phyloP scores from a whole-genome alignment of 30 jellyfish, hydroid and myxozoan genomes.

The Cassiopea andromeda region DNA sequence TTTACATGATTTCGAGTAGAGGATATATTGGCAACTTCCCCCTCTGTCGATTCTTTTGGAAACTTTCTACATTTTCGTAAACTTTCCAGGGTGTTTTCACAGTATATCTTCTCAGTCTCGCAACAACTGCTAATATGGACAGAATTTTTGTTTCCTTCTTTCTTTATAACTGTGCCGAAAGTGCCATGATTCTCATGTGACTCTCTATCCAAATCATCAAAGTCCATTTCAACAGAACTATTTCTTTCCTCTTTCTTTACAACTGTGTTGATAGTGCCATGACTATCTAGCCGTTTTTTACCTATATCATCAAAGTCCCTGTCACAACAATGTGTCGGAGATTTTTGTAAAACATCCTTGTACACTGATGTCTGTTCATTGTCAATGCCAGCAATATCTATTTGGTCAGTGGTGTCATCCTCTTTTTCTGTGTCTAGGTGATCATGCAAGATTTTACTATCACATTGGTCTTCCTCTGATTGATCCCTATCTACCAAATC shows the following conservation, averaged over 20 bases:
- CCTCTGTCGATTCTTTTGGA: background rate
- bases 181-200: background rate
- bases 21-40: background rate
- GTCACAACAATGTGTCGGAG: background rate
- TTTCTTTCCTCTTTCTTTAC: no score
- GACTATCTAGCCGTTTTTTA: no score
- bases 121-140: no score
- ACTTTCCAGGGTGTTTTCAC: background rate
- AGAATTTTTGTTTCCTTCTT: background rate
- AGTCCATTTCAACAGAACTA: background rate
- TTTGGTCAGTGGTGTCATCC: background rate
- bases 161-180: no score
- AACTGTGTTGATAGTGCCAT: no score
- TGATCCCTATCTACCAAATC: no score
- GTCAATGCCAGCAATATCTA: background rate
- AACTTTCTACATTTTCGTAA: background rate
- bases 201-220: background rate
- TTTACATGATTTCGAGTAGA: background rate
- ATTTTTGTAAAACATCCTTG: background rate
- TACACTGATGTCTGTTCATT: background rate
- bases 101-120: no score
- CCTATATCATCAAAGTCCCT: background rate
- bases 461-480: background rate
- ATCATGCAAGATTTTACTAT: background rate
- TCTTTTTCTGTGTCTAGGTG: background rate